Evolutionary conservation across 2,797 vertebrate genomes (phyloP), one percentile per base, ranked within the genome.

Genomic region (Argya squamiceps): DNA sequence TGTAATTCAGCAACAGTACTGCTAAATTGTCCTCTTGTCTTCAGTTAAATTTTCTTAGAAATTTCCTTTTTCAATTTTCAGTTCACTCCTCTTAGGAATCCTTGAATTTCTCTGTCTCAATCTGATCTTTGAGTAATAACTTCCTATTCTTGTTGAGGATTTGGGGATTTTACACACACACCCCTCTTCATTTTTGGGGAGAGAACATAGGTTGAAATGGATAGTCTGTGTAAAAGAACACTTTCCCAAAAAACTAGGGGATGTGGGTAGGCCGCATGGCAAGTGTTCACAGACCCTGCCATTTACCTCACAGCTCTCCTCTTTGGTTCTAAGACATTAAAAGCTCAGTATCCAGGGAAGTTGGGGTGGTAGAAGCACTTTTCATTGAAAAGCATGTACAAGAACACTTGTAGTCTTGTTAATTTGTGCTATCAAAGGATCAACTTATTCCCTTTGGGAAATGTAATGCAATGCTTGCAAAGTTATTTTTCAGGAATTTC

Each of bases 151-250:
- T 59, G 5, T 44, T 67, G 15, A 59, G 37, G 23, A 76, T 24
- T 59, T 46, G 11, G 7, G 15, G 41, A 68, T 68, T 68, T 68
- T 24, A 60, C 22, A 75, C 21, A 58, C 10, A 59, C 32, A 19
- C 47, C 24, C 10, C 3, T 16, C 29, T 37, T 37, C 32, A 44
- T 46, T 52, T 67, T 19, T 58, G 0, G 0, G 4, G 21, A 5
- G 2, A 56, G 9, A 34, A 69, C 7, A 24, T 5, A 2, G 24
- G 22, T 73, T 59, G 22, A 26, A 23, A 49, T 30, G 8, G 19
- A 50, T 10, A 36, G 13, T 18, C 11, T 43, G 12, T 15, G 10
- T 59, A 50, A 56, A 81, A 78, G 14, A 74, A 12, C 17, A 32
- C 20, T 62, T 39, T 6, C 39, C 62, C 9, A 65, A 49, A 67